These are phyloP conservation scores for Danio aesculapii DNA, from an alignment of 2,797 vertebrate genomes.

Conservation along the genomic window DNA sequence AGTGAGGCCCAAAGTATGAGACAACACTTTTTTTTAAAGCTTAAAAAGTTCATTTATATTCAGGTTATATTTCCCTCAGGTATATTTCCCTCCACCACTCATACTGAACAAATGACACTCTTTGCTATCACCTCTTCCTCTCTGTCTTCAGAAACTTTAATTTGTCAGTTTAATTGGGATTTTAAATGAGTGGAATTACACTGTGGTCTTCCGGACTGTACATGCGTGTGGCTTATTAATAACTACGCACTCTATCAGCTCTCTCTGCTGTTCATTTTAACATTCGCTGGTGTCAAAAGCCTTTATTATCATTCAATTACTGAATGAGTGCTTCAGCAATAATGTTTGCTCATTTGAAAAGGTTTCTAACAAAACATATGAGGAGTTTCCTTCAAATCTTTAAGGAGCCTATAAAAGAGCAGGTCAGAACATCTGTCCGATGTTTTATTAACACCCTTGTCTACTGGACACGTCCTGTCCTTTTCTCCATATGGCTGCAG, in stretches of 20 bases:
- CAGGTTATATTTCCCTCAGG: not conserved
- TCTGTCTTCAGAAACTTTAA: not conserved
- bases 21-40: not conserved
- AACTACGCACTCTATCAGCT: not conserved
- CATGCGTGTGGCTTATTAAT: constrained; percentile 6
- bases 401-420: not conserved
- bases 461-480: not conserved
- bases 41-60: not conserved
- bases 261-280: not conserved
- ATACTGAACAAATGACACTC: not conserved
- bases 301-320: not conserved
- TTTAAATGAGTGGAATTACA: not conserved
- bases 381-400: not conserved
- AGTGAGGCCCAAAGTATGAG: not conserved
- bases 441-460: constrained; percentile 13
- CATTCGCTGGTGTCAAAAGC: not conserved
- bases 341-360: not conserved
- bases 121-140: not conserved
- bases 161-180: not conserved
- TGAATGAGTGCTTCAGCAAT: constrained; percentile 8
- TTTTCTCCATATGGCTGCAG: not conserved
- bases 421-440: constrained; percentile 7
- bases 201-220: not conserved
- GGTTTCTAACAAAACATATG: not conserved
- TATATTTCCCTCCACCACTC: not conserved